Conservation (phyloP, 2,113 vertebrate species). For the Ceyx cyanopectus region DNA sequence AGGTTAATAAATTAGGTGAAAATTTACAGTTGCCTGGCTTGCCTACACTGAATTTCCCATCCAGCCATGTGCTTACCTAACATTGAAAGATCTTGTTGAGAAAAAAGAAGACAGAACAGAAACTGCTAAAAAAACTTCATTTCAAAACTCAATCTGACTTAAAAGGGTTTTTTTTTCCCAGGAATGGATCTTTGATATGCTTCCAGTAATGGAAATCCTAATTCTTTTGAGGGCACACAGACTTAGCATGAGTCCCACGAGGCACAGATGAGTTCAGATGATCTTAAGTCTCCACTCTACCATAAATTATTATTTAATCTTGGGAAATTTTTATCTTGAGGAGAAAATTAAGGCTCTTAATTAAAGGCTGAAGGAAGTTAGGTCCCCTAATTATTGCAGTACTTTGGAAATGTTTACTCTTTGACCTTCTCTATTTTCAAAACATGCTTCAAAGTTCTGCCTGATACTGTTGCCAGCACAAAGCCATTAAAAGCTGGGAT, state of each 20-base stretch:
- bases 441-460: not conserved
- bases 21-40: not conserved
- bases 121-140: not conserved
- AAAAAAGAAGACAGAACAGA: not conserved
- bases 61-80: not conserved
- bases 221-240: not conserved
- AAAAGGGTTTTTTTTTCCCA: not conserved
- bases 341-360: slow-evolving; percentile 49
- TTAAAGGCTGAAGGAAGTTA: slow-evolving; percentile 27
- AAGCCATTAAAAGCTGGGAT: not conserved
- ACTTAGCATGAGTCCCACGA: not conserved
- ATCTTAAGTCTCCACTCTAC: not conserved
- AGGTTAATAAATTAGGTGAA: not conserved
- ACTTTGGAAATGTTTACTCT: slow-evolving; percentile 34
- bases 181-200: not conserved
- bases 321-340: slow-evolving; percentile 1
- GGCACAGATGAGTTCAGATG: not conserved
- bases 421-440: slow-evolving; percentile 41
- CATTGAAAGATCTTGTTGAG: not conserved
- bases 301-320: slow-evolving; percentile 22
- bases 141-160: not conserved
- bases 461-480: not conserved
- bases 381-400: not conserved
- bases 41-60: not conserved
- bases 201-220: not conserved